phyloP scores from a whole-genome alignment of 2,888 invertebrate genomes.

The Zeuzera pyrina region DNA sequence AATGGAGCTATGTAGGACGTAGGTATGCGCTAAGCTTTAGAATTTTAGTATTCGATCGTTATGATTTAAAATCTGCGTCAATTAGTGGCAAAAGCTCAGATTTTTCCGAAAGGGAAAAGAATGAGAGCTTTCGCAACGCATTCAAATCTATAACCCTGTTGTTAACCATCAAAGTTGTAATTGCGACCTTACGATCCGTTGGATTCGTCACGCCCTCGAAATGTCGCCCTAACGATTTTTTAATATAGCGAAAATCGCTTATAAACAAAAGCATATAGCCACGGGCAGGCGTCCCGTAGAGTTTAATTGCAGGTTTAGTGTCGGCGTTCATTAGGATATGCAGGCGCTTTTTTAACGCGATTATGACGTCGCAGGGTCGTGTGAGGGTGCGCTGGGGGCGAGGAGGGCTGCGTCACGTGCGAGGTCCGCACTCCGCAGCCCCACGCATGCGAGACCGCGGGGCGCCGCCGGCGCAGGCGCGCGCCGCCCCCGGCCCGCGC shows the following conservation, averaged over 20 bases:
- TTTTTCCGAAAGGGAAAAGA: conserved; percentile 44
- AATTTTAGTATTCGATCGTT: no score
- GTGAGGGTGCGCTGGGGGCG: conserved; percentile 57
- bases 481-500: conserved; percentile 32
- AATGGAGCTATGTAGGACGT: no score
- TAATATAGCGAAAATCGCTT: conserved; percentile 49
- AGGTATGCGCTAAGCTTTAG: no score
- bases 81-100: conserved; percentile 40
- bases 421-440: conserved; percentile 69
- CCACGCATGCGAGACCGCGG: conserved; percentile 71
- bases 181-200: conserved; percentile 53
- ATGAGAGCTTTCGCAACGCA: conserved; percentile 36
- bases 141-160: conserved; percentile 30
- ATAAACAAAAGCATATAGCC: conserved; percentile 40
- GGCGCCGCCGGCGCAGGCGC: conserved; percentile 62
- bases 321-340: conserved; percentile 64
- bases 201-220: conserved; percentile 44
- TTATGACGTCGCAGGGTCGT: conserved; percentile 65
- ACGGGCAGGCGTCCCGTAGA: conserved; percentile 37
- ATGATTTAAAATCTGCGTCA: conserved; percentile 31
- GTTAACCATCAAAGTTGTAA: conserved; percentile 47
- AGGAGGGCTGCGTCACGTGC: conserved; percentile 73
- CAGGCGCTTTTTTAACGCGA: conserved; percentile 68
- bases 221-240: conserved; percentile 47
- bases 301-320: conserved; percentile 65